A percentile compares a stretch with the other conserved stretches of the same genome.
Evolutionary conservation across 2,113 vertebrate species (phyloP).

Genomic region (Laticauda laticaudata): DNA sequence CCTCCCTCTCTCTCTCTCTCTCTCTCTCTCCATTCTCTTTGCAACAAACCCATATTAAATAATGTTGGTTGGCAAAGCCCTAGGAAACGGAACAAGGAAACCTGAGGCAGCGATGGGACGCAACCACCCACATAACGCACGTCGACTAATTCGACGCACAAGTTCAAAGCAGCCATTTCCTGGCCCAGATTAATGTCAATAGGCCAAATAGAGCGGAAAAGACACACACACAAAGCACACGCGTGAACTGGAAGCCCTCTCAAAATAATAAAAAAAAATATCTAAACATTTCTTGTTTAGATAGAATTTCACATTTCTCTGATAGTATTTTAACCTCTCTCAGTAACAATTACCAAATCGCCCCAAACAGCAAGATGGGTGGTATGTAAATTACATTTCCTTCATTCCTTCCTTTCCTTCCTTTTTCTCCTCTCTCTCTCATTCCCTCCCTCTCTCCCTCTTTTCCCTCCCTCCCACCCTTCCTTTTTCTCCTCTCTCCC

Average conservation of each 20-base stretch:
- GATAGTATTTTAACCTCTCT: neutral
- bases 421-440: too few relatives aligned
- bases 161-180: neutral
- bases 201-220: neutral
- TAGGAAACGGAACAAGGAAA: neutral
- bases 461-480: too few relatives aligned
- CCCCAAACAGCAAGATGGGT: too few relatives aligned
- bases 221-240: neutral
- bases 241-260: neutral
- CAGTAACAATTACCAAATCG: neutral
- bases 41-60: neutral
- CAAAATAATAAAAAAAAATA: neutral
- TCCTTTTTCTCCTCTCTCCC: too few relatives aligned
- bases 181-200: neutral
- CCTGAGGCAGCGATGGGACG: neutral
- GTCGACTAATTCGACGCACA: neutral
- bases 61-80: neutral
- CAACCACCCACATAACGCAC: neutral
- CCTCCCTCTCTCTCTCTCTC: neutral
- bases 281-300: neutral
- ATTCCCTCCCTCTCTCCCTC: too few relatives aligned
- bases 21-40: neutral
- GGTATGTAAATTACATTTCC: too few relatives aligned
- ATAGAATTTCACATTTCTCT: neutral
- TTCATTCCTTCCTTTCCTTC: too few relatives aligned